Base-by-base conservation (phyloP, 2,888 invertebrate genomes). In the Crioceris asparagi region DNA sequence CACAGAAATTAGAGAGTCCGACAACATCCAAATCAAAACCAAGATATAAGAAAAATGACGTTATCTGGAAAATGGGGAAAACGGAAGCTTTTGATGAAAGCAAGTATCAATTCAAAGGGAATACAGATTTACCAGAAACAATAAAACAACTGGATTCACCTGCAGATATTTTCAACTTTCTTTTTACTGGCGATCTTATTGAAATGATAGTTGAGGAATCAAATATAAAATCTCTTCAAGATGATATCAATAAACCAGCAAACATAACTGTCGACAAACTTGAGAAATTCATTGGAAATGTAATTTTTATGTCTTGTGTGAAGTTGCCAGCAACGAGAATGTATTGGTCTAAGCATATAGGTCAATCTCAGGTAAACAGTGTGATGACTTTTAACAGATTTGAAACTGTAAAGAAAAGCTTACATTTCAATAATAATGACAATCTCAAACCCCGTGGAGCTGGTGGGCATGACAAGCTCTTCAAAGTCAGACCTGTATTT, bases 381-480 rank as follows among this genome's bases (percentile, higher is more conserved):
- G 34, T 29, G 7, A 41, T 41, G 41, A 32, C 21, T 4, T 41
- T 34, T 32, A 41, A 38, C 17, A 35, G 31, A 31, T 41, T 34
- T 31, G 32, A 41, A 21, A 29, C 33, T 10, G 35, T 41, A 2
- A 38, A 41, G 29, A 18, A 29, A 26, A 26, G 30, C 27, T 14
- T 41, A 14, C 37, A 37, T 35, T 21, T 21, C 21, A 21, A 21
- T 21, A 21, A 21, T 21, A 21, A 21, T 10, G 21, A 21, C 10
- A 21, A 21, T 21, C 7, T 21, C 21, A 21, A 7, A 21, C 21
- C 21, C 10, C 21, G 21, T 21, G 21, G 21, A 6, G 10, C 21
- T 7, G 7, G 6, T 21, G 21, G 21, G 10, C 21, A 21, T 21
- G 21, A 21, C 21, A 21, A 21, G 10, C 21, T 21, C 7, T 21